These are phyloP conservation scores for Sceloporus tristichus DNA, from an alignment of 2,113 vertebrate genomes.

Conservation along the genomic window DNA sequence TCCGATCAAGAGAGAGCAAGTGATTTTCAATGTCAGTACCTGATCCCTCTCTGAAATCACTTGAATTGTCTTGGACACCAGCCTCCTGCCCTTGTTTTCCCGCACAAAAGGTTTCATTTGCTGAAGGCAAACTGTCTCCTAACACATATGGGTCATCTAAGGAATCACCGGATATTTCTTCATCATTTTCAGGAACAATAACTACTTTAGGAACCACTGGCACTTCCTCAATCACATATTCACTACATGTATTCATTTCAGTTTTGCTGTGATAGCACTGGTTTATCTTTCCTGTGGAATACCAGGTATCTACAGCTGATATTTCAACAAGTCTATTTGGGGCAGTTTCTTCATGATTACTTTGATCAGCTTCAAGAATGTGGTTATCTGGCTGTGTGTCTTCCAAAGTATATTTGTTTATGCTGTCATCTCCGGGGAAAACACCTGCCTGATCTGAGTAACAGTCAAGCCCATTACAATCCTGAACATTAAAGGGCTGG, in stretches of 20 bases:
- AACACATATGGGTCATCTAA: slow-evolving; percentile 78
- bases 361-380: slow-evolving; percentile 36
- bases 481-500: slow-evolving; percentile 1
- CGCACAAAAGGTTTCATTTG: slow-evolving; percentile 43
- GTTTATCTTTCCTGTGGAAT: background rate
- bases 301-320: background rate
- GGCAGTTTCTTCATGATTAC: slow-evolving; percentile 43
- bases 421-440: slow-evolving; percentile 41
- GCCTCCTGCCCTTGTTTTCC: slow-evolving; percentile 24
- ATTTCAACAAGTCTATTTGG: slow-evolving; percentile 37
- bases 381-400: slow-evolving; percentile 34
- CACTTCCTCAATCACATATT: slow-evolving; percentile 41
- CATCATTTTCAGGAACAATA: slow-evolving; percentile 68
- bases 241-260: slow-evolving; percentile 14
- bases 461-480: background rate
- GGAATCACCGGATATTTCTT: slow-evolving; percentile 65
- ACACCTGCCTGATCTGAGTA: slow-evolving; percentile 13
- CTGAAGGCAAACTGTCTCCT: slow-evolving; percentile 52
- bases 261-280: background rate
- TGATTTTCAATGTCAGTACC: slow-evolving; percentile 82
- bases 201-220: slow-evolving; percentile 60
- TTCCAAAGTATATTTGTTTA: slow-evolving; percentile 41
- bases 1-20: slow-evolving; percentile 84
- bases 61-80: slow-evolving; percentile 17
- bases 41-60: slow-evolving; percentile 75